Percentiles rank a stretch among this genome's conserved stretches.
phyloP scores from a whole-genome alignment of 2,888 invertebrate genomes.

The Diarsia brunnea region DNA sequence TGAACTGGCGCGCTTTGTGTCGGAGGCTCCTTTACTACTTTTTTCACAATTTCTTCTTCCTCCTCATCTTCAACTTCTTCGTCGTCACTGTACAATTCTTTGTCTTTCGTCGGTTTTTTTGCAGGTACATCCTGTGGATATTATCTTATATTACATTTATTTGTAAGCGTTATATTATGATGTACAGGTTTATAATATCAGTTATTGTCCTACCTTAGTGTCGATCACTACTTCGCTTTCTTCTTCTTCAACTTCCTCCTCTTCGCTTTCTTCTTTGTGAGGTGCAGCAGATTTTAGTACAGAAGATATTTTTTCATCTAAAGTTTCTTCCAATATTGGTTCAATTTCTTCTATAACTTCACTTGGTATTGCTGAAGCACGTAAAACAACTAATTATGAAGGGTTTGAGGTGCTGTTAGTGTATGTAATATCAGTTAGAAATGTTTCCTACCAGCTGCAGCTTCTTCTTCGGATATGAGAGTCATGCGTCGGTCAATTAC shows the following conservation, averaged over 20 bases:
- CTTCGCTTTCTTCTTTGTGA: slow-evolving; percentile 74
- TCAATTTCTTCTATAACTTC: slow-evolving; percentile 64
- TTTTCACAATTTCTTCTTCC: slow-evolving; percentile 78
- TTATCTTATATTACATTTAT: slow-evolving; percentile 32
- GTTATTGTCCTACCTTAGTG: slow-evolving; percentile 67
- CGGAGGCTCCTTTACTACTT: slow-evolving; percentile 74
- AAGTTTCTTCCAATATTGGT: slow-evolving; percentile 68
- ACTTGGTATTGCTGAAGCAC: slow-evolving; percentile 70
- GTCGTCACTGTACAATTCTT: slow-evolving; percentile 84
- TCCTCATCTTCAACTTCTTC: slow-evolving; percentile 79
- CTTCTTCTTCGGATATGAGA: slow-evolving; percentile 79
- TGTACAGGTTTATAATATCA: slow-evolving; percentile 23
- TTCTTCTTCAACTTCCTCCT: slow-evolving; percentile 75
- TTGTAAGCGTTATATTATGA: slow-evolving; percentile 21
- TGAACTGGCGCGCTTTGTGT: slow-evolving; percentile 68
- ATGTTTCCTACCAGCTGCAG: slow-evolving; percentile 71
- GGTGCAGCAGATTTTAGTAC: slow-evolving; percentile 70
- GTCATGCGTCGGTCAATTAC: slow-evolving; percentile 86
- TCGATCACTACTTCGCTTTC: slow-evolving; percentile 68
- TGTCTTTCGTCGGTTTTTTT: slow-evolving; percentile 67
- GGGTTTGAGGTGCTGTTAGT: slow-evolving; percentile 49
- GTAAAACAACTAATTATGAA: slow-evolving; percentile 56
- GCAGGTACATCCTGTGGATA: slow-evolving; percentile 69
- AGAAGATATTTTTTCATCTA: slow-evolving; percentile 66
- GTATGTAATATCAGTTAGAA: slow-evolving; percentile 38